phyloP scores from a whole-genome alignment of 2,113 vertebrate genomes.

The Pygathrix nemaeus region DNA sequence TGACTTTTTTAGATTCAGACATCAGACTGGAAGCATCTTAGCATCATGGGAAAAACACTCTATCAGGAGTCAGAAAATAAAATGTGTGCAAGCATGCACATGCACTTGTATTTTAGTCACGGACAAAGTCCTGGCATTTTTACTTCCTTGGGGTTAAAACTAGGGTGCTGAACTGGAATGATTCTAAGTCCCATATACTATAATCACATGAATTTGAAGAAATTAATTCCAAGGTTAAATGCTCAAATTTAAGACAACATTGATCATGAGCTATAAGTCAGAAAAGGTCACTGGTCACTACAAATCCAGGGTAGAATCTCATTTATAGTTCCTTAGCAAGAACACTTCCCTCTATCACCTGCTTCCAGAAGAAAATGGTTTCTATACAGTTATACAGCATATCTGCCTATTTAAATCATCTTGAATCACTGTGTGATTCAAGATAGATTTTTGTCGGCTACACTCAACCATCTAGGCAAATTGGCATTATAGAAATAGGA shows the following conservation, averaged over 20 bases:
- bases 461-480: neutral
- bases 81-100: neutral
- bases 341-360: neutral
- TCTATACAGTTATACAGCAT: neutral
- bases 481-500: neutral
- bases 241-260: conserved; percentile 9
- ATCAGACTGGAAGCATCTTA: neutral
- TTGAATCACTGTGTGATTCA: neutral
- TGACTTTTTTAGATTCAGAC: neutral
- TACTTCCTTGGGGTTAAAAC: neutral
- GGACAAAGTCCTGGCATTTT: neutral
- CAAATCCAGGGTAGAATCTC: neutral
- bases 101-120: neutral
- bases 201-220: neutral
- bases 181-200: neutral
- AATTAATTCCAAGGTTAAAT: neutral
- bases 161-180: neutral
- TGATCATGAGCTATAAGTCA: neutral
- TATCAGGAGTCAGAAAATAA: neutral
- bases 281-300: neutral
- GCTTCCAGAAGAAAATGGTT: conserved; percentile 2
- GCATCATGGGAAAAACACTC: neutral
- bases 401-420: neutral
- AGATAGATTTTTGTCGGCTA: neutral
- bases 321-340: neutral